Percentiles rank a stretch among this genome's conserved stretches.
Evolutionary conservation across 1,140 invertebrate species (phyloP).

Genomic region (Diabrotica virgifera): DNA sequence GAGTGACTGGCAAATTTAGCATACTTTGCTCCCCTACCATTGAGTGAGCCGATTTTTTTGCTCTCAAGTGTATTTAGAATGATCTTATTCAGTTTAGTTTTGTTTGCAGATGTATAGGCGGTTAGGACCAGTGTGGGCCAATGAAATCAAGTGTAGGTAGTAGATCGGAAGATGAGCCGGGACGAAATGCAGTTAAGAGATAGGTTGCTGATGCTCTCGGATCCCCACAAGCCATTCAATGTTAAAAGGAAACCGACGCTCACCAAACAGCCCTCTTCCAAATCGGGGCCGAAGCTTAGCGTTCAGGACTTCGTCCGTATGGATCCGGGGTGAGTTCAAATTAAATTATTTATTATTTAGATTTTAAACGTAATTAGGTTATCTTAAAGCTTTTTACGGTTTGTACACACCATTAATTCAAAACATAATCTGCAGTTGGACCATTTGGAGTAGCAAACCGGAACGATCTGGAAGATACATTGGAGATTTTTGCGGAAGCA

Average conservation of each 20-base stretch:
- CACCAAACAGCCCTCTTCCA: constrained; percentile 32
- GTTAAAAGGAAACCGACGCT: constrained; percentile 42
- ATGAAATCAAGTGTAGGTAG: background rate
- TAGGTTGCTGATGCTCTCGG: constrained; percentile 39
- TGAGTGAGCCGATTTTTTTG: too few relatives aligned
- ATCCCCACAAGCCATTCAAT: constrained; percentile 40
- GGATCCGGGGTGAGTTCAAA: constrained; percentile 38
- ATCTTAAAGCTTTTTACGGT: background rate
- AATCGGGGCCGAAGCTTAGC: constrained; percentile 38
- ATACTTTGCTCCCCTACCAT: too few relatives aligned
- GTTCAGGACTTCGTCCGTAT: constrained; percentile 47
- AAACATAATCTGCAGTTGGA: too few relatives aligned
- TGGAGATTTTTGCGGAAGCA: too few relatives aligned
- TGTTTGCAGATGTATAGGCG: background rate
- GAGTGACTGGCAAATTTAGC: too few relatives aligned
- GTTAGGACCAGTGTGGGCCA: background rate
- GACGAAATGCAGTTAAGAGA: constrained; percentile 43
- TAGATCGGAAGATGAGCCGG: constrained; percentile 35
- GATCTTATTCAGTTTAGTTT: background rate
- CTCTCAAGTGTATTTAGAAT: too few relatives aligned
- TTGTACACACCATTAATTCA: too few relatives aligned
- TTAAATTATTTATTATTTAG: background rate
- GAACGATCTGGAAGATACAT: too few relatives aligned
- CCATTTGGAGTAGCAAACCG: too few relatives aligned
- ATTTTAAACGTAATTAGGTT: background rate